phyloP scores from a whole-genome alignment of 2,888 invertebrate species.

The Trachelus tabidus region DNA sequence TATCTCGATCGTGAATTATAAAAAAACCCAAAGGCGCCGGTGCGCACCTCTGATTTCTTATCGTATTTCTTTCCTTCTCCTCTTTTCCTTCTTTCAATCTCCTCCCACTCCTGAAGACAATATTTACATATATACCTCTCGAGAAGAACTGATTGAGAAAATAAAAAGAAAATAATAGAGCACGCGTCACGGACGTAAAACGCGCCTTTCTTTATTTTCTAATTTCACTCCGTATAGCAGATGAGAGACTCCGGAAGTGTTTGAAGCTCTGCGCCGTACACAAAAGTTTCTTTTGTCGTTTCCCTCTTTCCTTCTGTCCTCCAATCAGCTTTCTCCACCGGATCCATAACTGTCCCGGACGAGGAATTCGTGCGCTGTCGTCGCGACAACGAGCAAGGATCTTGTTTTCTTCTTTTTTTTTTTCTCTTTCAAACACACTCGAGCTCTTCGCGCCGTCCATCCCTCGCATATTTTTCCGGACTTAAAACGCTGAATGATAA shows the following conservation, averaged over 20 bases:
- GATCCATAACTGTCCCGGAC: neutral
- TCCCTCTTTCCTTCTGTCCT: slow-evolving; percentile 11
- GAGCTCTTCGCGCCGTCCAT: neutral
- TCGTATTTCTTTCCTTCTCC: slow-evolving; percentile 4
- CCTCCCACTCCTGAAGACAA: slow-evolving; percentile 12
- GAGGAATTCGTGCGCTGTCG: neutral
- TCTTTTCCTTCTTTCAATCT: slow-evolving; percentile 5
- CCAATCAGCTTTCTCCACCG: neutral
- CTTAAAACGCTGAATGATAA: slow-evolving; percentile 63
- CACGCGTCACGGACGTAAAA: neutral
- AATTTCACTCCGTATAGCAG: neutral
- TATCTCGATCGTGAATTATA: neutral
- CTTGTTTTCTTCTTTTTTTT: neutral
- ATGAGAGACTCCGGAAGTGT: neutral
- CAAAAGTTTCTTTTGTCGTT: slow-evolving; percentile 19
- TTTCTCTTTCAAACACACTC: neutral
- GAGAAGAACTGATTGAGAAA: slow-evolving; percentile 39
- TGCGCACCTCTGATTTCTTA: slow-evolving; percentile 11
- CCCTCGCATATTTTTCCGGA: neutral
- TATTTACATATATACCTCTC: slow-evolving; percentile 36
- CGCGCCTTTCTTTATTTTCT: neutral
- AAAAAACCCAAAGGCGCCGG: neutral
- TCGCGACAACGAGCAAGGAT: neutral
- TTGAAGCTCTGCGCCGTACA: slow-evolving; percentile 25
- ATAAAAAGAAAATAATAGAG: slow-evolving; percentile 32